Conservation (phyloP, 2,888 invertebrate genomes). For the Cylindroiulus punctatus region DNA sequence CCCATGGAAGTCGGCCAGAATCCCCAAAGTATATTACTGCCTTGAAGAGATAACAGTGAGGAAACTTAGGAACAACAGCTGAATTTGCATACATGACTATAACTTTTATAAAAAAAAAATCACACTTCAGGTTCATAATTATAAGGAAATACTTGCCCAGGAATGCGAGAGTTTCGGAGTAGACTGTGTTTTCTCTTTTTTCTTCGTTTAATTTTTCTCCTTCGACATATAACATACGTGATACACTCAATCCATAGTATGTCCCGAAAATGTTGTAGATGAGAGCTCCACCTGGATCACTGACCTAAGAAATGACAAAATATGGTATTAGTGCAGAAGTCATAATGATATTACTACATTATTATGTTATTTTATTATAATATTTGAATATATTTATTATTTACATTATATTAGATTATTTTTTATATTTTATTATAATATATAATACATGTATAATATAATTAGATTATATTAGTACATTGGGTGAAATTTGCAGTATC, state of each 20-base stretch:
- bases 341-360: too few relatives aligned
- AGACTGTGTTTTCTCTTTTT: conserved; percentile 44
- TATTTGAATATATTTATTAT: too few relatives aligned
- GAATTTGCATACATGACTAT: too few relatives aligned
- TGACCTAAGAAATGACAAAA: conserved; percentile 71
- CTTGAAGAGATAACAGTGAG: background rate
- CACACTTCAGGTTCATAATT: too few relatives aligned
- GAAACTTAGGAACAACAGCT: background rate
- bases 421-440: too few relatives aligned
- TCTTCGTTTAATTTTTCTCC: conserved; percentile 65
- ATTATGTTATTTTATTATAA: too few relatives aligned
- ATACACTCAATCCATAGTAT: conserved; percentile 91
- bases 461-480: too few relatives aligned
- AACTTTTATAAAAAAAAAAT: too few relatives aligned
- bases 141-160: background rate
- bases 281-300: conserved; percentile 95
- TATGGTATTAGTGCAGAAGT: too few relatives aligned
- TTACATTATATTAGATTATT: too few relatives aligned
- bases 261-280: conserved; percentile 95
- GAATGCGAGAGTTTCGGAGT: conserved; percentile 50
- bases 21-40: conserved; percentile 49
- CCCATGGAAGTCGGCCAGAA: conserved; percentile 55
- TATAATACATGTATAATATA: too few relatives aligned
- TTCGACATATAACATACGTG: conserved; percentile 72
- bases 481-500: too few relatives aligned